Conservation (phyloP, 2,888 invertebrate genomes). For the Odontothrips loti region DNA sequence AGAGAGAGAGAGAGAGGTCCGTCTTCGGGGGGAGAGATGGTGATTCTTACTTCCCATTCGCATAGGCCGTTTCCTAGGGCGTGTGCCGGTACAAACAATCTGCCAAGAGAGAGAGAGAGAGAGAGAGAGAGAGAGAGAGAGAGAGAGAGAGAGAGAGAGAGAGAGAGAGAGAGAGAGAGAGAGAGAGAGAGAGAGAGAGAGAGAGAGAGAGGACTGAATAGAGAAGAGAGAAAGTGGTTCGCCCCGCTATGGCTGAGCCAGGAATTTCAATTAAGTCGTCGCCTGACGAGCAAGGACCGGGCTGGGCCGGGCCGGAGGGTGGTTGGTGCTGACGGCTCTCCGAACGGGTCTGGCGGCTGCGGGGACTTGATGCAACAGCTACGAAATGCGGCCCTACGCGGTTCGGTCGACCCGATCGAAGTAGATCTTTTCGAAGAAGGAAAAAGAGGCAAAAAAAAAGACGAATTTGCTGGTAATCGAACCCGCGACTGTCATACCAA, state of each 20-base stretch:
- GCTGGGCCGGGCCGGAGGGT: background rate
- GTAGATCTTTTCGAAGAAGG: too few species aligned
- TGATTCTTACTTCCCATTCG: background rate
- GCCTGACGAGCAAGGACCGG: background rate
- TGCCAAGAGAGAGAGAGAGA: background rate
- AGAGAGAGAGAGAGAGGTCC: background rate
- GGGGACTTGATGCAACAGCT: too few species aligned
- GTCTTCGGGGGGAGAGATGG: too few species aligned
- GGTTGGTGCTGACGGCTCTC: background rate
- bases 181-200: too few species aligned
- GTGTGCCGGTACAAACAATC: background rate
- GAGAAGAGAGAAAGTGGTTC: background rate
- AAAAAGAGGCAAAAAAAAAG: background rate
- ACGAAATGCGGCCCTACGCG: too few species aligned
- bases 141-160: too few species aligned
- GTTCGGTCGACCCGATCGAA: too few species aligned
- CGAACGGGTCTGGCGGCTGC: too few species aligned
- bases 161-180: too few species aligned
- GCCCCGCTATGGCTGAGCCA: background rate
- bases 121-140: too few species aligned
- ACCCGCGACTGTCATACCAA: background rate
- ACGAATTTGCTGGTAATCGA: too few species aligned
- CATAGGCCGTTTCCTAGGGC: background rate
- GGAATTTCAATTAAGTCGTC: slow-evolving; percentile 12
- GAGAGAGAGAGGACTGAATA: too few species aligned